Evolutionary conservation across 1,140 invertebrate genomes (phyloP).

Genomic region (Trichonephila inaurata): DNA sequence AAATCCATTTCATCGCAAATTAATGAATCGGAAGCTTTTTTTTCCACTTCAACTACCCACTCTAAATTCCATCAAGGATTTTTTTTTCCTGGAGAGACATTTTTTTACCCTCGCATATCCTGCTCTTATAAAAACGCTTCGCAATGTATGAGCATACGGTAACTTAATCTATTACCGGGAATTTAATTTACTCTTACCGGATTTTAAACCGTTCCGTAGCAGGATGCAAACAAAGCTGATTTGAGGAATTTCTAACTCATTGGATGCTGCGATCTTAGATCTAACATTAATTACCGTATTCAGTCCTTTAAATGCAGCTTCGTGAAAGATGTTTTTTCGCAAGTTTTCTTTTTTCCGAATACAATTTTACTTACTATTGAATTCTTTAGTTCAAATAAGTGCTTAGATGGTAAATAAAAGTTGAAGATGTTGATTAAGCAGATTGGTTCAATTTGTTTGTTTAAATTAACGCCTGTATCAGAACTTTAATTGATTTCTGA

Average conservation of each 20-base stretch:
- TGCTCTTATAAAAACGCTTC: neutral
- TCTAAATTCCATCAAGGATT: conserved; percentile 67
- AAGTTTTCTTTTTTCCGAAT: neutral
- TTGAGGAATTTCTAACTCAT: conserved; percentile 20
- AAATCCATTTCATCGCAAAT: conserved; percentile 74
- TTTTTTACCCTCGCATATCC: neutral
- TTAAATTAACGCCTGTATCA: too few species aligned
- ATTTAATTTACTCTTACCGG: conserved; percentile 56
- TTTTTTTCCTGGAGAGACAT: neutral
- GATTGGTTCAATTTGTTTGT: too few species aligned
- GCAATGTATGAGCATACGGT: conserved; percentile 34
- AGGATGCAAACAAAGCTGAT: conserved; percentile 37
- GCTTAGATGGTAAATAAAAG: too few species aligned
- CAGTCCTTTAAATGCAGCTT: neutral
- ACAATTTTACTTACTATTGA: neutral
- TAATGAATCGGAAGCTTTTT: conserved; percentile 68
- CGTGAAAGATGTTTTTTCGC: neutral
- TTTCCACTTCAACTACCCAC: conserved; percentile 36
- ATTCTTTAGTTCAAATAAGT: too few species aligned
- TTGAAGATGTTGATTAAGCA: too few species aligned
- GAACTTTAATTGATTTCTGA: too few species aligned
- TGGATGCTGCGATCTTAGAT: conserved; percentile 3
- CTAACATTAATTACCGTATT: conserved; percentile 41
- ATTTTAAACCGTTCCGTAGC: conserved; percentile 13
- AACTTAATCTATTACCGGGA: conserved; percentile 62